A percentile compares a stretch with the other conserved stretches of the same genome.
These are phyloP conservation scores for Macrotis lagotis DNA, from an alignment of 2,113 vertebrate genomes.

Conservation along the genomic window DNA sequence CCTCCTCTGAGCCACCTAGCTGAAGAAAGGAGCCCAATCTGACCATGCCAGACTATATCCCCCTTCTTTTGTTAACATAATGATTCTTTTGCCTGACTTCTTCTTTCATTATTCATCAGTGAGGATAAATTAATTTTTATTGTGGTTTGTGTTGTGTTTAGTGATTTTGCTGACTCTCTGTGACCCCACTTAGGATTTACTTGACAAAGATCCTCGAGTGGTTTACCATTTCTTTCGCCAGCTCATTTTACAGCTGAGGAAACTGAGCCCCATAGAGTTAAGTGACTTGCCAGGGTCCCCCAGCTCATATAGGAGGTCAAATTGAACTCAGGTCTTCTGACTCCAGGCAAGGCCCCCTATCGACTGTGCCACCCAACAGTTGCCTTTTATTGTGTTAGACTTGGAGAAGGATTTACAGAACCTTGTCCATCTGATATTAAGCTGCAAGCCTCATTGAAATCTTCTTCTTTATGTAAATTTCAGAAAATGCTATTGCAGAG, in stretches of 20 bases:
- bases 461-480: background rate
- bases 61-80: slow-evolving; percentile 48
- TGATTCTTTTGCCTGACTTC: slow-evolving; percentile 62
- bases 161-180: too few species aligned
- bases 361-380: background rate
- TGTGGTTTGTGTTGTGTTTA: background rate
- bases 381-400: background rate
- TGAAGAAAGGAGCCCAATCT: too few species aligned
- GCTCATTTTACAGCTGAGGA: background rate
- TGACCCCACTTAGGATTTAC: background rate
- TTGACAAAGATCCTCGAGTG: background rate
- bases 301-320: background rate
- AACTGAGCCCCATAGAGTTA: background rate
- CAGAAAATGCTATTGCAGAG: background rate
- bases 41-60: background rate
- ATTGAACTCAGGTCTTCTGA: background rate
- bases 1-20: background rate
- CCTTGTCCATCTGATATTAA: background rate
- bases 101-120: slow-evolving; percentile 51
- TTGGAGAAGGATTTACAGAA: background rate
- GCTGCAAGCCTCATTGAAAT: background rate
- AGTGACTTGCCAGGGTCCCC: background rate
- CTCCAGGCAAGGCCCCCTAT: background rate
- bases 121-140: slow-evolving; percentile 5
- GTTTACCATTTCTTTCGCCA: too few species aligned